Percentiles rank a stretch among this genome's conserved stretches.
Evolutionary conservation across 2,797 vertebrate species (phyloP).

Genomic region (Oreochromis grahami): DNA sequence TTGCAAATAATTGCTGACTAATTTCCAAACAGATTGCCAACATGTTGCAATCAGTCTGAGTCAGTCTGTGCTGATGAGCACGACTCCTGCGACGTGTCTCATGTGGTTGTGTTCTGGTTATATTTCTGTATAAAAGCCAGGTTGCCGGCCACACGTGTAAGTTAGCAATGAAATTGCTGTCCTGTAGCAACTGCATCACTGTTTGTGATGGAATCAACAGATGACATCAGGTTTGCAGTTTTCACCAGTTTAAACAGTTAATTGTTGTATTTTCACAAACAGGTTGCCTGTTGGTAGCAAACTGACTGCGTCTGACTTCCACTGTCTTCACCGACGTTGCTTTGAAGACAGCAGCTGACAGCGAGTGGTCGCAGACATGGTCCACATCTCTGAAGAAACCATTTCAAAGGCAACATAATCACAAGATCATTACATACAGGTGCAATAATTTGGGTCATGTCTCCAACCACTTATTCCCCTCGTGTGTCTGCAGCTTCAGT

Average conservation of each 20-base stretch:
- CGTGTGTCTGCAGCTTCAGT: not conserved
- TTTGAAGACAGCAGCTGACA: too few species aligned
- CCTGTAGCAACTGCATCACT: too few species aligned
- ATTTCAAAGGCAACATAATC: not conserved
- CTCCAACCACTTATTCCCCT: not conserved
- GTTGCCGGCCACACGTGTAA: not conserved
- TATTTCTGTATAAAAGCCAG: not conserved
- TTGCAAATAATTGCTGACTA: not conserved
- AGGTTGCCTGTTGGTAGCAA: not conserved
- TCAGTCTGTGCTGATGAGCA: not conserved
- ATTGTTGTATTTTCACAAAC: not conserved
- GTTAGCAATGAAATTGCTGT: not conserved
- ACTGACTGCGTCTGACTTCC: too few species aligned
- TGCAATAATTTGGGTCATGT: not conserved
- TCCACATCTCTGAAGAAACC: not conserved
- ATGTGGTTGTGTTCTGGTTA: not conserved
- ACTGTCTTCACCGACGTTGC: too few species aligned
- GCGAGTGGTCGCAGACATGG: accelerated
- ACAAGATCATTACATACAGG: accelerated
- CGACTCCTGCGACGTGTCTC: not conserved
- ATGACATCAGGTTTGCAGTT: not conserved
- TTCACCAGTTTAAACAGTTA: not conserved
- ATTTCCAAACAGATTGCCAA: not conserved
- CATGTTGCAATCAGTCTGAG: not conserved
- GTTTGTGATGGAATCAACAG: too few species aligned